Percentiles rank a stretch among this genome's conserved stretches.
These are phyloP conservation scores for Penelope pileata DNA, from an alignment of 2,113 vertebrate species.

Conservation along the genomic window DNA sequence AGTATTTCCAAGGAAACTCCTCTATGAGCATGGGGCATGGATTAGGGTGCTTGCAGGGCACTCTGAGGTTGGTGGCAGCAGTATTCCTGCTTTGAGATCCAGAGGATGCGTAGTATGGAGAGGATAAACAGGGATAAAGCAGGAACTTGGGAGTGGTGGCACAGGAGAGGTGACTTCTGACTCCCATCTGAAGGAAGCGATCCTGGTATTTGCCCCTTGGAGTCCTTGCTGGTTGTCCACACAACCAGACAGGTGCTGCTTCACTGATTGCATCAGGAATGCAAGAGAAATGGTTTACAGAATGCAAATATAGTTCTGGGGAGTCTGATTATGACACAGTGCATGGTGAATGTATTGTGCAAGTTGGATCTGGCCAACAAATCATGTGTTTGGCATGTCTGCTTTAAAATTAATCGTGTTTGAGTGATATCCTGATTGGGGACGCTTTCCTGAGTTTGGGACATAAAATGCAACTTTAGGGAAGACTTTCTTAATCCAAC, in stretches of 20 bases:
- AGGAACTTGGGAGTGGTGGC: not conserved
- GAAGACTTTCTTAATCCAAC: conserved; percentile 13
- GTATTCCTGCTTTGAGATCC: not conserved
- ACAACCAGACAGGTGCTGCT: not conserved
- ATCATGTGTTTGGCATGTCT: not conserved
- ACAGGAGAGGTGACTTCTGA: not conserved
- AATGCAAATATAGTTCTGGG: not conserved
- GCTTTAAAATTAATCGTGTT: conserved; percentile 8
- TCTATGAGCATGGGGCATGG: not conserved
- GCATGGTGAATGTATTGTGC: not conserved
- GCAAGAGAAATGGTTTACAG: not conserved
- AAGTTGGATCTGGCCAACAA: not conserved
- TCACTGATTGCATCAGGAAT: not conserved
- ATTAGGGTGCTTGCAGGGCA: not conserved
- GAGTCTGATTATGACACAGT: not conserved
- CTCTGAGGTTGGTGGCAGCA: not conserved
- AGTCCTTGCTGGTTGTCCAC: not conserved
- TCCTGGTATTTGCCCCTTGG: not conserved
- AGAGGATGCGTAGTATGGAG: not conserved
- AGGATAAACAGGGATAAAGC: not conserved
- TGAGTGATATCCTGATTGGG: not conserved
- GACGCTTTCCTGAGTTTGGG: not conserved
- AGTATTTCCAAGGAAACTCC: not conserved
- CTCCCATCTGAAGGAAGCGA: not conserved
- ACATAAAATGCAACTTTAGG: not conserved